Conservation (phyloP, 2,113 vertebrate species). For the Girardinichthys multiradiatus region DNA sequence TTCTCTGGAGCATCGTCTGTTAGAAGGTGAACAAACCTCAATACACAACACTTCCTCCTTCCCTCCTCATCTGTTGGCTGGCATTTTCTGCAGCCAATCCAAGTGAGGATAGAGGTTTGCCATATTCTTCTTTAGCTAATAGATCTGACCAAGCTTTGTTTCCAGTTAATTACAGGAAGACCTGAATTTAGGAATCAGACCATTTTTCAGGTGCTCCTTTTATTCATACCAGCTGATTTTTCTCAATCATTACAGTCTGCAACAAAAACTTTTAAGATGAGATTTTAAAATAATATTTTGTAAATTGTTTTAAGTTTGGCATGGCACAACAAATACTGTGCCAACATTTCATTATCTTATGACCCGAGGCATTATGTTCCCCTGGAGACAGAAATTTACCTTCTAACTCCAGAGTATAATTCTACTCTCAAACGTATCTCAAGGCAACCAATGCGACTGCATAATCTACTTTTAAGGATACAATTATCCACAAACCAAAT, state of each 20-base stretch:
- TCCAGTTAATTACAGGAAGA: not conserved
- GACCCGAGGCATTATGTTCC: not conserved
- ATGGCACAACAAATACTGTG: not conserved
- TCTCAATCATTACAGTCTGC: not conserved
- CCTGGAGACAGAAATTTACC: not conserved
- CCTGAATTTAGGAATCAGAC: not conserved
- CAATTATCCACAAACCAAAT: not conserved
- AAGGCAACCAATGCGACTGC: not conserved
- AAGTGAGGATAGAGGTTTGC: no score
- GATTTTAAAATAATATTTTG: not conserved
- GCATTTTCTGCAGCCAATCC: no score
- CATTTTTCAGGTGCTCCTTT: not conserved
- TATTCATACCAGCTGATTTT: not conserved
- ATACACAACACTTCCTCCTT: constrained; percentile 12
- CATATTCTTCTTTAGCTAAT: no score
- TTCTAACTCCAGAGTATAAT: not conserved
- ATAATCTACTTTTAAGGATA: not conserved
- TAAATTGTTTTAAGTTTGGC: not conserved
- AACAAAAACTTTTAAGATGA: not conserved
- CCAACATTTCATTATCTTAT: not conserved
- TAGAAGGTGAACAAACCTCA: no score
- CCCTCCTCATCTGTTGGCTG: no score
- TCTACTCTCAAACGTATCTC: not conserved
- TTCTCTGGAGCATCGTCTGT: no score
- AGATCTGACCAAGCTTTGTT: not conserved